phyloP scores from a whole-genome alignment of 2,888 invertebrate species.

The Epinotia demarniana region DNA sequence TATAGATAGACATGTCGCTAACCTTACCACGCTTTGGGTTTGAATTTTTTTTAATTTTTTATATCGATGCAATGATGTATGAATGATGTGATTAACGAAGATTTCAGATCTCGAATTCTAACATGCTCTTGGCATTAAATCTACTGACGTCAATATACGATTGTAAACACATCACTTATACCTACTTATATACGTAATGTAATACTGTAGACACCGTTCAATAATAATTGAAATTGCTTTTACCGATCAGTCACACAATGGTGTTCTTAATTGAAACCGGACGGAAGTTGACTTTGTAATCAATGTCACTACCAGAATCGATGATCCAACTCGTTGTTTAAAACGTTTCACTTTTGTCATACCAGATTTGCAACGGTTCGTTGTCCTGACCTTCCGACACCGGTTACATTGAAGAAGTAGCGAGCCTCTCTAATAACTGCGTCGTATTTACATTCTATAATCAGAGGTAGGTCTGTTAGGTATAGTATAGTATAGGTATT shows the following conservation, averaged over 20 bases:
- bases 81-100: neutral
- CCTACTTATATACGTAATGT: neutral
- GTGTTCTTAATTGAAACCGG: constrained; percentile 21
- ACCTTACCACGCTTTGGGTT: neutral
- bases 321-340: neutral
- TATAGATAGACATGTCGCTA: too few relatives aligned
- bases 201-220: neutral
- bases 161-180: constrained; percentile 12
- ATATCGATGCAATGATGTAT: neutral
- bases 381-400: neutral
- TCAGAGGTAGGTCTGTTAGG: constrained; percentile 1
- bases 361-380: constrained; percentile 12
- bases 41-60: neutral
- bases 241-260: neutral
- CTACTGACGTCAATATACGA: constrained; percentile 17
- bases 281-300: constrained; percentile 27
- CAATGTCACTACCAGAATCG: constrained; percentile 1
- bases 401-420: constrained; percentile 3
- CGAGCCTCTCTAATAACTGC: constrained; percentile 33
- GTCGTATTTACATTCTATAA: constrained; percentile 31
- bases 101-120: neutral
- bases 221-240: constrained; percentile 6
- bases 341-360: neutral
- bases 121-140: constrained; percentile 17
- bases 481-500: constrained; percentile 34